These are phyloP conservation scores for Proteles cristata DNA, from an alignment of 2,113 vertebrate species.

Conservation along the genomic window DNA sequence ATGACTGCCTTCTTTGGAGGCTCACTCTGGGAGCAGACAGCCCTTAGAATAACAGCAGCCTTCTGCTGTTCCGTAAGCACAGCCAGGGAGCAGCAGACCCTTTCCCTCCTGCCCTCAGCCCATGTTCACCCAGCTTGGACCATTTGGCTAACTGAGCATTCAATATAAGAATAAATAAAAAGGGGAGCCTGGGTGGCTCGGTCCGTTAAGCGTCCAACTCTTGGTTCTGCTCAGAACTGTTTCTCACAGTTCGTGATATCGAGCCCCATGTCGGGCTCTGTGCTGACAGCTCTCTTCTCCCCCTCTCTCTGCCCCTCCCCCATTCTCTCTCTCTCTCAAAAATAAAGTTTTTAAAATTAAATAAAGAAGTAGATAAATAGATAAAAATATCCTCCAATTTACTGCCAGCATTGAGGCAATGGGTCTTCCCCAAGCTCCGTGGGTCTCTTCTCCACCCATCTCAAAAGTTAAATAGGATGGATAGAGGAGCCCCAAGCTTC, in stretches of 20 bases:
- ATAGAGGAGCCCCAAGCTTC: neutral
- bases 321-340: no score
- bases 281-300: no score
- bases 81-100: neutral
- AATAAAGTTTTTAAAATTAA: no score
- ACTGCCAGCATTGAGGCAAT: neutral
- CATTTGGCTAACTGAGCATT: neutral
- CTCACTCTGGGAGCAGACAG: neutral
- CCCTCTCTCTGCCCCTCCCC: no score
- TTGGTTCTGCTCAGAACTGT: no score
- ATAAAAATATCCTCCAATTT: neutral
- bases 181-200: no score
- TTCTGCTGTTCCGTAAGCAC: neutral
- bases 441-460: neutral
- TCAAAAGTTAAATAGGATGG: constrained; percentile 2
- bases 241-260: no score
- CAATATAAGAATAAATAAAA: neutral
- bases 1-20: neutral
- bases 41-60: neutral
- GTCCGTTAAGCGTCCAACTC: no score
- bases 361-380: no score
- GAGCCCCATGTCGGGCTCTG: no score
- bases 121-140: neutral
- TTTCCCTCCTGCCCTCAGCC: neutral
- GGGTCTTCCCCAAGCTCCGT: neutral